Percentiles rank a stretch among this genome's conserved stretches.
phyloP scores from a whole-genome alignment of 2,888 invertebrate species.

The Nomada ruficornis region DNA sequence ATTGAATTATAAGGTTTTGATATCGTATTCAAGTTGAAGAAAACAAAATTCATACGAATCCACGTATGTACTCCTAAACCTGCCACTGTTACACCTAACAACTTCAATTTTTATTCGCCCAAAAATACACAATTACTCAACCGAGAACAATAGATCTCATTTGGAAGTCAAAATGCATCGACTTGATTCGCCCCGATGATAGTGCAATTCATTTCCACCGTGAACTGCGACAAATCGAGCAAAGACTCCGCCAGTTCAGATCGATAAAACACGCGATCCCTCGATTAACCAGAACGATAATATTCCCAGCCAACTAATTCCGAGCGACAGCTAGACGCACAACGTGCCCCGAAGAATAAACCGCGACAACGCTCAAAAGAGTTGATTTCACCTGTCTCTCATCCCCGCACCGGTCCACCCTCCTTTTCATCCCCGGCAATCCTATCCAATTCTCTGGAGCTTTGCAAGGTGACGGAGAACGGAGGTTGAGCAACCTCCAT shows the following conservation, averaged over 20 bases:
- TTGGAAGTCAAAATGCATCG: neutral
- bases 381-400: conserved; percentile 15
- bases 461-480: conserved; percentile 14
- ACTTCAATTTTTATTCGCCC: too few relatives aligned
- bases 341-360: conserved; percentile 12
- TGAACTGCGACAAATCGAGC: neutral
- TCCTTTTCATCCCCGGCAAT: neutral
- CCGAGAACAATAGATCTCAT: too few relatives aligned
- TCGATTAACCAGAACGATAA: neutral
- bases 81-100: too few relatives aligned
- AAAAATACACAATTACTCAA: too few relatives aligned
- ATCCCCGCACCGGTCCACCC: too few relatives aligned
- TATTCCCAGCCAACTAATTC: conserved; percentile 9
- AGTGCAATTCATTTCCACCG: neutral
- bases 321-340: neutral
- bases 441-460: conserved; percentile 22
- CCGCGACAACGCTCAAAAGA: conserved; percentile 14
- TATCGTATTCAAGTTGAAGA: too few relatives aligned
- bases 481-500: conserved; percentile 30
- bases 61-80: too few relatives aligned
- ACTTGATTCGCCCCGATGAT: too few relatives aligned
- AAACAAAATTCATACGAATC: too few relatives aligned
- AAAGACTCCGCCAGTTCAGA: neutral
- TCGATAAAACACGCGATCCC: neutral
- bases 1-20: too few relatives aligned